A percentile compares a stretch with the other conserved stretches of the same genome.
These are phyloP conservation scores for Manduca sexta DNA, from an alignment of 1,140 invertebrate genomes.

Conservation along the genomic window DNA sequence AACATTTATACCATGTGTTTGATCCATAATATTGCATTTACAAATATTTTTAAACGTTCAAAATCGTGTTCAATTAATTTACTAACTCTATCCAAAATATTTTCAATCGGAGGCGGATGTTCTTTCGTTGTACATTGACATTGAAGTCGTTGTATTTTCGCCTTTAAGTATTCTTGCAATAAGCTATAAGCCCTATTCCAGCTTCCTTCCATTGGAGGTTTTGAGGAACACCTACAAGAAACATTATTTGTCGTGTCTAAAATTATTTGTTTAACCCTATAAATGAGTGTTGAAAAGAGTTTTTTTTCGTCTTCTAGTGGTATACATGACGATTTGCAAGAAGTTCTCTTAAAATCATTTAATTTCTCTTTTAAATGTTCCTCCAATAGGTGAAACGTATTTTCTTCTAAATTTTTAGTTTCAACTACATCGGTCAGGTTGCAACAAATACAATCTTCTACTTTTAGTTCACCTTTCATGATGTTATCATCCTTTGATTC, in stretches of 20 bases:
- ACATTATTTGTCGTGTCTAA: conserved; percentile 31
- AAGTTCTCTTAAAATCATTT: conserved; percentile 29
- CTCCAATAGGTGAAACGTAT: conserved; percentile 53
- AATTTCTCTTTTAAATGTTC: conserved; percentile 50
- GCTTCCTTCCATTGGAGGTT: conserved; percentile 24
- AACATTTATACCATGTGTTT: conserved; percentile 6
- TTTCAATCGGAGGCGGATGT: background rate
- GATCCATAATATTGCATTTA: conserved; percentile 21
- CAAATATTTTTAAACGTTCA: conserved; percentile 40
- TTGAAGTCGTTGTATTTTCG: conserved; percentile 50
- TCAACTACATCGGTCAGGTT: conserved; percentile 20
- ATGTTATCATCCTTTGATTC: no score
- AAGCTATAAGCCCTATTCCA: conserved; percentile 51
- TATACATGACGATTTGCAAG: conserved; percentile 29
- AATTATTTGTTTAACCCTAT: conserved; percentile 51
- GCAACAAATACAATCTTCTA: conserved; percentile 42
- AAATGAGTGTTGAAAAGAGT: conserved; percentile 34
- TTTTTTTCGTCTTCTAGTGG: conserved; percentile 38
- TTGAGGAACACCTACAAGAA: conserved; percentile 30
- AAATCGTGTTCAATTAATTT: conserved; percentile 58
- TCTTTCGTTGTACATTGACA: conserved; percentile 27
- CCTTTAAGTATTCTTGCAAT: conserved; percentile 57
- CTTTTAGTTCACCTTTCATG: no score
- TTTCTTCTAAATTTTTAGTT: conserved; percentile 47
- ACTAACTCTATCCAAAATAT: conserved; percentile 43